These are phyloP conservation scores for Elgonia sp. DNA, from an alignment of 2,888 invertebrate genomes.

Conservation along the genomic window DNA sequence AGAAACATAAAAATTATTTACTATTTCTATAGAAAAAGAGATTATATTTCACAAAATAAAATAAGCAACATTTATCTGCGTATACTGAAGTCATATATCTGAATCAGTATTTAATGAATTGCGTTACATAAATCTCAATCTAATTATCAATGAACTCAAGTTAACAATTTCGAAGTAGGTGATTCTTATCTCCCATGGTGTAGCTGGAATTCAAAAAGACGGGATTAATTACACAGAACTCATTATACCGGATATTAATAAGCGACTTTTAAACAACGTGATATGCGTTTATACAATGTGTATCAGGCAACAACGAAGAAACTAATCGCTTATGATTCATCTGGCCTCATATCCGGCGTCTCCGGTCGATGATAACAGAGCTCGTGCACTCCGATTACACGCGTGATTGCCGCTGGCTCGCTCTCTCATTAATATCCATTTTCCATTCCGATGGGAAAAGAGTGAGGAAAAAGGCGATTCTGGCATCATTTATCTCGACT, in stretches of 20 bases:
- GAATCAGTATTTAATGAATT: not conserved
- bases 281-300: slow-evolving; percentile 61
- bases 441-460: slow-evolving; percentile 81
- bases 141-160: slow-evolving; percentile 52
- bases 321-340: slow-evolving; percentile 70
- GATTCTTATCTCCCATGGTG: slow-evolving; percentile 40
- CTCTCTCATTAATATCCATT: slow-evolving; percentile 85
- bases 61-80: too few species aligned
- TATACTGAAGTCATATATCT: too few species aligned
- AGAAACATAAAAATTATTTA: too few species aligned
- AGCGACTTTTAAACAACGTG: slow-evolving; percentile 62
- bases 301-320: slow-evolving; percentile 55
- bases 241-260: slow-evolving; percentile 69
- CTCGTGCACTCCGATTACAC: slow-evolving; percentile 72
- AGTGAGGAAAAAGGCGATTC: slow-evolving; percentile 76
- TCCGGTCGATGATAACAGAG: slow-evolving; percentile 63
- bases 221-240: slow-evolving; percentile 63
- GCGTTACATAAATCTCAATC: not conserved
- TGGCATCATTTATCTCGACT: slow-evolving; percentile 84
- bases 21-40: too few species aligned
- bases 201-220: slow-evolving; percentile 55
- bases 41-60: too few species aligned
- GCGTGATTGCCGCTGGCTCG: slow-evolving; percentile 63
- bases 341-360: slow-evolving; percentile 65
- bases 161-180: slow-evolving; percentile 54